These are phyloP conservation scores for Macrosoma leucophasiata DNA, from an alignment of 2,888 invertebrate genomes.

Conservation along the genomic window DNA sequence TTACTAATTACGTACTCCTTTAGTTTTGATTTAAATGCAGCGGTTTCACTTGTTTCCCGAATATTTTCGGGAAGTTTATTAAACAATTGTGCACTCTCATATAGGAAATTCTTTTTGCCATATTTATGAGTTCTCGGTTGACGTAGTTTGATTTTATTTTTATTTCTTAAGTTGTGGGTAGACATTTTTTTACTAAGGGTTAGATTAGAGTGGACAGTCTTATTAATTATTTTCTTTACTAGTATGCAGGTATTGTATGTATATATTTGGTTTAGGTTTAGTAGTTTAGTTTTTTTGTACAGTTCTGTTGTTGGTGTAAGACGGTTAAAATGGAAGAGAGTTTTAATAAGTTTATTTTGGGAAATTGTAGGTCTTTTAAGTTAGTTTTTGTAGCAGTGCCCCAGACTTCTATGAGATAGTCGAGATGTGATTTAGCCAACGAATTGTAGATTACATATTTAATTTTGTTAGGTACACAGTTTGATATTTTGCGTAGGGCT, in stretches of 20 bases:
- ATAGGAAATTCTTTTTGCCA: too few relatives aligned
- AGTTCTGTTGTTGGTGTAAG: constrained; percentile 13
- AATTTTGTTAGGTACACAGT: constrained; percentile 9
- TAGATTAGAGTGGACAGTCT: constrained; percentile 8
- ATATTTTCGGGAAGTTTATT: too few relatives aligned
- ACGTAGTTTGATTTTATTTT: too few relatives aligned
- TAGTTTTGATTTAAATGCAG: too few relatives aligned
- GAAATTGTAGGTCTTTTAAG: constrained; percentile 7
- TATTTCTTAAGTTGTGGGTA: too few relatives aligned
- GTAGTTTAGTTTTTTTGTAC: constrained; percentile 11
- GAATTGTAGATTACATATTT: constrained; percentile 16
- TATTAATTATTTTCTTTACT: constrained; percentile 11
- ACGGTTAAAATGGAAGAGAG: constrained; percentile 11
- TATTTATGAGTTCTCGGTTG: too few relatives aligned
- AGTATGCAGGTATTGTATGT: constrained; percentile 12
- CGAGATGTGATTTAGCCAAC: constrained; percentile 13
- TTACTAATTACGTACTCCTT: too few relatives aligned
- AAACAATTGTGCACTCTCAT: too few relatives aligned
- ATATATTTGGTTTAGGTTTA: constrained; percentile 14
- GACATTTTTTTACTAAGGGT: too few relatives aligned
- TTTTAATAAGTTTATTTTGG: constrained; percentile 17
- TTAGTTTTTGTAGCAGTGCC: constrained; percentile 9
- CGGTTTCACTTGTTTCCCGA: too few relatives aligned
- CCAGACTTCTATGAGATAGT: constrained; percentile 17
- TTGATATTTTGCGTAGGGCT: constrained; percentile 3